Evolutionary conservation across 2,888 invertebrate species (phyloP).

Genomic region (Herminia tarsipennalis): DNA sequence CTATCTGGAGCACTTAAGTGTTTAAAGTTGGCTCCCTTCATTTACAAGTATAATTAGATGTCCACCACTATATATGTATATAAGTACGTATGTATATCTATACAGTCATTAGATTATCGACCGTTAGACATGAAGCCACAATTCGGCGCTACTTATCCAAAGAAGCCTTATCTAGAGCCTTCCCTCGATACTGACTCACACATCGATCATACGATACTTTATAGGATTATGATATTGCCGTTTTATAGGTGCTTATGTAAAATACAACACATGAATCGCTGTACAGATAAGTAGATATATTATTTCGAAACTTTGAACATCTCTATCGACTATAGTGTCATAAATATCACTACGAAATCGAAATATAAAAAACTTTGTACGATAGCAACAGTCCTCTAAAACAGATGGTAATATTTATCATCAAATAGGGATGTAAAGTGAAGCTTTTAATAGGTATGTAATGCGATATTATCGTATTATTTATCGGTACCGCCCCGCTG

Average conservation of each 20-base stretch:
- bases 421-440: constrained; percentile 64
- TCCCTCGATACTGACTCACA: constrained; percentile 63
- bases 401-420: constrained; percentile 73
- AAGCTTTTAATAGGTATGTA: constrained; percentile 74
- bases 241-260: constrained; percentile 2
- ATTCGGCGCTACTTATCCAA: constrained; percentile 68
- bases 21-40: constrained; percentile 30
- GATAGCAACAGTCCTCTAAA: constrained; percentile 56
- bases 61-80: constrained; percentile 11
- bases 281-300: not conserved
- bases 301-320: too few relatives aligned
- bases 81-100: not conserved
- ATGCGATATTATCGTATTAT: constrained; percentile 73
- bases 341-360: too few relatives aligned
- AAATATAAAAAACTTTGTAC: constrained; percentile 4
- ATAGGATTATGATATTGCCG: constrained; percentile 38
- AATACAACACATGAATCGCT: not conserved
- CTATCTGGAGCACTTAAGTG: constrained; percentile 19
- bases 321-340: too few relatives aligned
- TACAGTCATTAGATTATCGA: constrained; percentile 49
- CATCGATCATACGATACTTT: constrained; percentile 47
- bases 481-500: constrained; percentile 68
- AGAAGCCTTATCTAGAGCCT: constrained; percentile 70
- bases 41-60: constrained; percentile 47
- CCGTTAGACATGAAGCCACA: constrained; percentile 71